Base-by-base conservation (phyloP, 2,113 vertebrate genomes). In the Hydrochoerus hydrochaeris region DNA sequence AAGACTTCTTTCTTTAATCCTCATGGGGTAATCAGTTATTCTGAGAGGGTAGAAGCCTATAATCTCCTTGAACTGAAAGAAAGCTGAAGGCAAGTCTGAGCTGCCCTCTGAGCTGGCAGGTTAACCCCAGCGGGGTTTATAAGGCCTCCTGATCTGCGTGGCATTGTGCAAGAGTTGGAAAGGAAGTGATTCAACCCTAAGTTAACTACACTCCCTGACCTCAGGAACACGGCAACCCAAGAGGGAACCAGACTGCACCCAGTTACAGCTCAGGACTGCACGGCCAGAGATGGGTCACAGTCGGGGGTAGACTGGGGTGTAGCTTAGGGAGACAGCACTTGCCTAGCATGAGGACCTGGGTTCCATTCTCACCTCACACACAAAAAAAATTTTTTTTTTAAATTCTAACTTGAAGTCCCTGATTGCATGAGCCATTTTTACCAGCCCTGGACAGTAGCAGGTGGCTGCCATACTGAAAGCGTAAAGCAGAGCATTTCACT, bases 261-360 rank as follows among this genome's bases (percentile, higher is more conserved):
- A 0, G 4, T 7, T 2, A 41, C 0, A 7, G 63, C 41, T 4
- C 58, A 19, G 32, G 60, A 24, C 24, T 0, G n/a, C 46, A 22
- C 0, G 7, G 65, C 8, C 0, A 24, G 7, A 1, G 13, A 0
- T 1, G 28, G 17, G 1, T 32, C 30, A 20, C 7, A 12, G 4
- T 0, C 20, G 35, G 12, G 17, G n/a, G 49, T 0, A 12, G 73
- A 77, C 24, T 3, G 0, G 73, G 75, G 10, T 11, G 16, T 14
- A 81, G 75, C 24, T 38, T 65, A 14, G 58, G 0, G 20, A 13
- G 11, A 9, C 26, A 44, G 32, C 1, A 1, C 46, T 54, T 35
- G 28, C 26, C 24, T 28, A 28, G 22, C 58, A 5, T 3, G 49
- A 65, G 86, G 35, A 24, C 38, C 65, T 54, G 57, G 44, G 87